Conservation (phyloP, 2,113 vertebrate genomes). For the Eptatretus burgeri region DNA sequence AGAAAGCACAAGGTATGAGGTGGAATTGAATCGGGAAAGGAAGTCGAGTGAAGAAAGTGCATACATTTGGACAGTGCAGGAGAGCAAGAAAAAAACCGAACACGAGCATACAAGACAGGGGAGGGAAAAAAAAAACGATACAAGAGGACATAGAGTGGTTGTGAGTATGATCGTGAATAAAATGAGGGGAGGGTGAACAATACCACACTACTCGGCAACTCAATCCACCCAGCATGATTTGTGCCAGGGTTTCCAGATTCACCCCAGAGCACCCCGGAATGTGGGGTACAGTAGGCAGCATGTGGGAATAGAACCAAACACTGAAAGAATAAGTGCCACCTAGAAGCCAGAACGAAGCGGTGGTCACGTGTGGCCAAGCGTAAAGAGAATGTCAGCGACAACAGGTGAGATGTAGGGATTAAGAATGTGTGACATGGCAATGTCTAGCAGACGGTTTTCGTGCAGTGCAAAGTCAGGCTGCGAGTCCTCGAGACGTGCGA, state of each 20-base stretch:
- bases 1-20: too few relatives aligned
- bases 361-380: slow-evolving; percentile 99
- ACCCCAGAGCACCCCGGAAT: background rate
- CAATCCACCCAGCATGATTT: background rate
- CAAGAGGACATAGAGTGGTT: too few relatives aligned
- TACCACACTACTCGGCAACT: background rate
- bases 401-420: slow-evolving; percentile 97
- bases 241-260: too few relatives aligned
- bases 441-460: slow-evolving; percentile 95
- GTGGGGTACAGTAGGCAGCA: background rate
- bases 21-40: too few relatives aligned
- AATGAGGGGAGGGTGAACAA: background rate
- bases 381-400: slow-evolving; percentile 99
- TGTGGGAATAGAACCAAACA: background rate
- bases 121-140: too few relatives aligned
- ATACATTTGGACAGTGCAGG: too few relatives aligned
- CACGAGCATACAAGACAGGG: too few relatives aligned
- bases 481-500: slow-evolving; percentile 96
- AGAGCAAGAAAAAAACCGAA: too few relatives aligned
- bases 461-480: slow-evolving; percentile 96
- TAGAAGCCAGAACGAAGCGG: slow-evolving; percentile 16
- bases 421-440: slow-evolving; percentile 91
- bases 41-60: too few relatives aligned
- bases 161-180: background rate
- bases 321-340: background rate